Evolutionary conservation across 37 sponge, comb jelly and placozoan genomes (phyloP), one percentile per base, ranked within the genome.

Genomic region (Cliona cf. orientalis): DNA sequence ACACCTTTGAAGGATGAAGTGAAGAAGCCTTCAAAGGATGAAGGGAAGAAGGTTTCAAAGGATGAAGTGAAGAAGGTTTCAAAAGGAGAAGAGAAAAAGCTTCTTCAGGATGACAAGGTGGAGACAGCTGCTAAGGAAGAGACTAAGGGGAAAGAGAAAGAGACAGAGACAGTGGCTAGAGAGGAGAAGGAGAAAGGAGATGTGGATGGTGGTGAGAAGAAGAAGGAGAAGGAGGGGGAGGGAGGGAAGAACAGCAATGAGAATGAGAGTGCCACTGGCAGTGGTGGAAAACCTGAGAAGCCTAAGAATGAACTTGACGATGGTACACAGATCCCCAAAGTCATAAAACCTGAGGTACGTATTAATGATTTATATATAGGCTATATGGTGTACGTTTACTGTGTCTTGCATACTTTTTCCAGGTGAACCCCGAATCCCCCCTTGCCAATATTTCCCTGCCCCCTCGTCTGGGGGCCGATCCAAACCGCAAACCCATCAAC

Each of bases 321-420:
- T n/a, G n/a, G n/a, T n/a, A n/a, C n/a, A n/a, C n/a, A n/a, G n/a
- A n/a, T n/a, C n/a, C n/a, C n/a, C n/a, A n/a, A n/a, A n/a, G n/a
- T n/a, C n/a, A n/a, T n/a, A 49, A 49, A 49, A 49, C 53, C 53
- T 69, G 43, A 36, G 69, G 42, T 26, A 38, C 7, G 69, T 35
- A n/a, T n/a, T n/a, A n/a, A n/a, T n/a, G n/a, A n/a, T n/a, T n/a
- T n/a, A n/a, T n/a, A n/a, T n/a, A n/a, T n/a, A n/a, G n/a, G n/a
- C n/a, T n/a, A n/a, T n/a, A n/a, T n/a, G n/a, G n/a, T n/a, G n/a
- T n/a, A n/a, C n/a, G n/a, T n/a, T n/a, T n/a, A n/a, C n/a, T n/a
- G n/a, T n/a, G n/a, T n/a, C n/a, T n/a, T n/a, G n/a, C n/a, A n/a
- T n/a, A n/a, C n/a, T n/a, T n/a, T n/a, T n/a, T n/a, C 14, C 53